phyloP scores from a whole-genome alignment of 2,888 invertebrate species.

The Sericinus montela region DNA sequence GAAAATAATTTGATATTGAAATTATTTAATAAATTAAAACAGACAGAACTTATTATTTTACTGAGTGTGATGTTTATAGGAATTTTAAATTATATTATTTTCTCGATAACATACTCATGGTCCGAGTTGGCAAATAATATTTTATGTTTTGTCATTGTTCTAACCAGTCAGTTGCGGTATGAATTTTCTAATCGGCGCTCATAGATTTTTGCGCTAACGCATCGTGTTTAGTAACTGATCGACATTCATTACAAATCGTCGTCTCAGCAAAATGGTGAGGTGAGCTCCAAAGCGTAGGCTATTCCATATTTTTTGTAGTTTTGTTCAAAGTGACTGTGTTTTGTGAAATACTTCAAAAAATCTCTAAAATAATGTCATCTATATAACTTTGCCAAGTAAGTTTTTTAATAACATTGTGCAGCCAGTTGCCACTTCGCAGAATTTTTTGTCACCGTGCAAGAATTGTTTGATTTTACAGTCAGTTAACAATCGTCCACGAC shows the following conservation, averaged over 20 bases:
- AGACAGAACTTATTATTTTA: too few species aligned
- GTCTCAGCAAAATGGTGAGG: constrained; percentile 29
- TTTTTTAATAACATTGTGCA: background rate
- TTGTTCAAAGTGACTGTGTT: constrained; percentile 3
- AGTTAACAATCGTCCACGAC: too few species aligned
- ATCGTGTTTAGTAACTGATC: constrained; percentile 6
- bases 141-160: background rate
- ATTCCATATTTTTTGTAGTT: background rate
- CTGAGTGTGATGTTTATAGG: too few species aligned
- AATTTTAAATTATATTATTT: too few species aligned
- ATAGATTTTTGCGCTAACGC: constrained; percentile 7
- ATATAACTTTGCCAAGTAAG: background rate
- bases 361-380: background rate
- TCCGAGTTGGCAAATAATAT: too few species aligned
- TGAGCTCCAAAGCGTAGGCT: constrained; percentile 23
- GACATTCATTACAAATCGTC: constrained; percentile 27
- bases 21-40: too few species aligned
- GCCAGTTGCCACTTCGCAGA: constrained; percentile 2
- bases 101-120: too few species aligned
- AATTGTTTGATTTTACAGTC: background rate
- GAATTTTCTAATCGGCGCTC: background rate
- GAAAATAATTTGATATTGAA: too few species aligned
- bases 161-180: background rate
- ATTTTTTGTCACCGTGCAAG: background rate
- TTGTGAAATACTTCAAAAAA: background rate